Base-by-base conservation (phyloP, 2,888 invertebrate genomes). In the Latrodectus elegans region DNA sequence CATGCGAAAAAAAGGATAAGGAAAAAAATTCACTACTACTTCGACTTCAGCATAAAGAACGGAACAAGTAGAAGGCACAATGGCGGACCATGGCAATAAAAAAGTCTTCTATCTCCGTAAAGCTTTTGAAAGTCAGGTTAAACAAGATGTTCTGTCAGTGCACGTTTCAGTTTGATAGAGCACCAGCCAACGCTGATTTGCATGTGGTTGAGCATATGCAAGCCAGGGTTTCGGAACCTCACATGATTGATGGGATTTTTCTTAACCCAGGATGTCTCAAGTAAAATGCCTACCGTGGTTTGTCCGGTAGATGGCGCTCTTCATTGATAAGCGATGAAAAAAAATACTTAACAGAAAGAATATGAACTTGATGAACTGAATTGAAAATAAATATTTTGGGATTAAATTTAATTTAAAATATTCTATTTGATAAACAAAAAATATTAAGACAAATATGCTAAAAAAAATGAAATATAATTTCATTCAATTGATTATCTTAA, bases 91-190 rank as follows among this genome's bases (percentile, higher is more conserved):
- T 38, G 65, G 86, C 86, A 81, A 87, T 87, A 87, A 87, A 87
- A 87, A 87, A 87, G 67, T 82, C 81, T 77, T 87, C 82, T 87
- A 87, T 87, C 86, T 87, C 86, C 76, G 81, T 87, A 87, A 87
- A 87, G 86, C 86, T 87, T 82, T 82, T 81, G 81, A 65, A 81
- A 87, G 86, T 87, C 86, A 87, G 81, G 86, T 87, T 87, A 87
- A 87, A 87, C 86, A 87, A 87, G 86, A 87, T 87, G 86, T 87
- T 82, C 86, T 87, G 86, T 87, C 86, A 87, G 86, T 82, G 82
- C 81, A 76, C 81, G 86, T 81, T 87, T 87, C 86, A 87, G 76
- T 87, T 87, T 87, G 86, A 87, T 87, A 87, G 86, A 87, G 86
- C 80, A 87, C 86, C 86, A 87, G 86, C 86, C 81, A 82, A 22